Evolutionary conservation across 2,113 vertebrate genomes (phyloP), one percentile per base, ranked within the genome.

Genomic region (Podilymbus podiceps): DNA sequence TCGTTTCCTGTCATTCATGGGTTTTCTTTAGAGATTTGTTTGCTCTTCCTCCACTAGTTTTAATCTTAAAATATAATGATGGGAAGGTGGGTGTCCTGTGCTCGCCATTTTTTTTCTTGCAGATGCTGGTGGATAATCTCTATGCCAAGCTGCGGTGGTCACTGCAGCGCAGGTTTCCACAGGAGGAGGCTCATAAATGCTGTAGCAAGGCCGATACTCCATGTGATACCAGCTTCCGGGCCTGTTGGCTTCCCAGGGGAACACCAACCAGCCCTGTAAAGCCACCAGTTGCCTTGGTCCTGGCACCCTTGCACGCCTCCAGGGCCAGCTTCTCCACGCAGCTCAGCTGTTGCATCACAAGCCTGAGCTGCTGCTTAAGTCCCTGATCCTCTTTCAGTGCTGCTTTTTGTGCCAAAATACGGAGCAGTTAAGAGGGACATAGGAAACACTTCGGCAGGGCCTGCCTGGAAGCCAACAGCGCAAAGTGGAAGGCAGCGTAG

Each of bases 321-420:
- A 52, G 50, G 53, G 18, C 63, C 68, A 62, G 40, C 76, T 95
- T 72, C 53, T 82, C 84, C 69, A 15, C 40, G 4, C 33, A 42
- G 49, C 73, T 96, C 69, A 91, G 74, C 73, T 73, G 22, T 73
- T 93, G 77, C 77, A 82, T 86, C 77, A 90, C 69, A 89, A 76
- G 46, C 49, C 67, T 92, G 49, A 92, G 89, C 89, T 85, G 77
- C 62, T 85, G 46, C 53, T 46, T 64, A 82, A 93, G 90, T 64
- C 58, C 76, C 76, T 95, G 90, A 78, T 90, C 83, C 75, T 91
- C 87, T 95, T 92, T 86, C 56, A 78, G 88, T 79, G 78, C 56
- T 85, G n/a, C 52, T 69, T 15, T 20, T 40, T 60, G 40, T 72
- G 44, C 85, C 76, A 84, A 50, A 92, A 90, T 38, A 50, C 0